phyloP scores from a whole-genome alignment of 1,140 invertebrate genomes.

The Dendroctonus ponderosae region DNA sequence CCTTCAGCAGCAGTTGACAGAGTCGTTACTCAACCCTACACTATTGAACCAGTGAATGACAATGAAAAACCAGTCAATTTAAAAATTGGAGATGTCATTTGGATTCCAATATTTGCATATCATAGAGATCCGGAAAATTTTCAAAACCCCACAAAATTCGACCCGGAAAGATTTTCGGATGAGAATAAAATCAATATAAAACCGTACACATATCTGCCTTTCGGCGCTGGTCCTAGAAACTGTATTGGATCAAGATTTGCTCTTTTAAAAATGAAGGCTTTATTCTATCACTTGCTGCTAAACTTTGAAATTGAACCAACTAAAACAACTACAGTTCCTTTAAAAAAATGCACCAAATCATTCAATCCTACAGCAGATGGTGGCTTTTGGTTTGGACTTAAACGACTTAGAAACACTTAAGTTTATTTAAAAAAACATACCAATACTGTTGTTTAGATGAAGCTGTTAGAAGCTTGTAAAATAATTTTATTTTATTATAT shows the following conservation, averaged over 20 bases:
- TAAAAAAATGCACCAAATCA: too few species aligned
- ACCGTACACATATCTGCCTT: constrained; percentile 54
- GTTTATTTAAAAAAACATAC: too few species aligned
- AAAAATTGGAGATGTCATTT: constrained; percentile 18
- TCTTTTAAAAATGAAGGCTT: constrained; percentile 36
- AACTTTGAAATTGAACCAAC: constrained; percentile 38
- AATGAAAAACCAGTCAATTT: constrained; percentile 4
- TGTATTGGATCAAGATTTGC: constrained; percentile 44
- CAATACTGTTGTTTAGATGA: too few species aligned
- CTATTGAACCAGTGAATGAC: too few species aligned
- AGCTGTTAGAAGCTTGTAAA: too few species aligned
- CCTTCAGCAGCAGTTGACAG: constrained; percentile 21
- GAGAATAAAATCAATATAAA: constrained; percentile 46
- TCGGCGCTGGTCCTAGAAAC: constrained; percentile 56
- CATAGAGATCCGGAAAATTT: constrained; percentile 47
- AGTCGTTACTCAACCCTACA: constrained; percentile 32
- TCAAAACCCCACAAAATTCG: constrained; percentile 53
- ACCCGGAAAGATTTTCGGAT: constrained; percentile 54
- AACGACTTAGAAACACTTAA: too few species aligned
- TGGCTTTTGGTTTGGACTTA: too few species aligned
- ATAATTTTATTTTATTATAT: too few species aligned
- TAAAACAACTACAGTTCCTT: constrained; percentile 40
- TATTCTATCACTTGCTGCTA: constrained; percentile 42
- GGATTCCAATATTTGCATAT: constrained; percentile 39
- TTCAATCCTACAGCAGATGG: too few species aligned